Conservation (phyloP, 2,888 invertebrate genomes). For the Hesperia comma region DNA sequence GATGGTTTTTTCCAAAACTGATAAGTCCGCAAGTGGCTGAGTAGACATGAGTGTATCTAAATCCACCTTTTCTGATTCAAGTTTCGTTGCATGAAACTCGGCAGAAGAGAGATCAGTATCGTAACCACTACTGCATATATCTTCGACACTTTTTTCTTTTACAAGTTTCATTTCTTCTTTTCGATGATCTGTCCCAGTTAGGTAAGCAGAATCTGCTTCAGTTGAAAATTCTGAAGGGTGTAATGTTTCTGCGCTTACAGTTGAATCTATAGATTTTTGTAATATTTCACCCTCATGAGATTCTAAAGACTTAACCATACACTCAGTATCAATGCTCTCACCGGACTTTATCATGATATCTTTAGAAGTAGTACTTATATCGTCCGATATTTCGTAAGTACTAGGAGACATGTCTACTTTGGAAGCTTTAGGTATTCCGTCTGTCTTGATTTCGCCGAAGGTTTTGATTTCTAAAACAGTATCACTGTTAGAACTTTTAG, state of each 20-base stretch:
- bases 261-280: conserved; percentile 81
- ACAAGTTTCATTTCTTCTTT: conserved; percentile 74
- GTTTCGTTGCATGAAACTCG: conserved; percentile 83
- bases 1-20: conserved; percentile 87
- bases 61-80: conserved; percentile 79
- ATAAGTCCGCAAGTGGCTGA: conserved; percentile 79
- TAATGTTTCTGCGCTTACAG: conserved; percentile 79
- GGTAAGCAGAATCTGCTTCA: conserved; percentile 79
- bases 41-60: conserved; percentile 79
- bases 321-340: conserved; percentile 80
- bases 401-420: conserved; percentile 74
- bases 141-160: conserved; percentile 85
- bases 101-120: conserved; percentile 86
- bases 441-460: conserved; percentile 57
- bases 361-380: conserved; percentile 71
- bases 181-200: conserved; percentile 75
- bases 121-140: conserved; percentile 87
- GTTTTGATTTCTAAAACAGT: conserved; percentile 59
- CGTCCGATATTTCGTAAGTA: conserved; percentile 71
- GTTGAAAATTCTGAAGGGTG: conserved; percentile 80
- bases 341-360: conserved; percentile 81
- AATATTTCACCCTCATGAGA: conserved; percentile 80
- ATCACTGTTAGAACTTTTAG: conserved; percentile 61
- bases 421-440: conserved; percentile 54
- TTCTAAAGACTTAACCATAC: conserved; percentile 79